Evolutionary conservation across 2,797 vertebrate genomes (phyloP).

Genomic region (Microcaecilia unicolor): DNA sequence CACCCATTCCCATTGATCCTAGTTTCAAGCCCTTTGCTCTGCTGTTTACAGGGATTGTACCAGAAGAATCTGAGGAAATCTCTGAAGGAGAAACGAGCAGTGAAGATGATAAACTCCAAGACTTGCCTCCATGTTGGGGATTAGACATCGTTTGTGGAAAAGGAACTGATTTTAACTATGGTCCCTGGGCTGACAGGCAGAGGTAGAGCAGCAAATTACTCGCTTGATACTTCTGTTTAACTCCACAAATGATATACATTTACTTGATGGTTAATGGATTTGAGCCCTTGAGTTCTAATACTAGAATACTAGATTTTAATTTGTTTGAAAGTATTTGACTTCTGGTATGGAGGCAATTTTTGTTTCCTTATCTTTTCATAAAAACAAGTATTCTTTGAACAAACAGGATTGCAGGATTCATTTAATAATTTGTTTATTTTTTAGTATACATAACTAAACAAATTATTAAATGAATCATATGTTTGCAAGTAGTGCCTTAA

Average conservation of each 20-base stretch:
- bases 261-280: too few species aligned
- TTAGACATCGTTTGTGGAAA: constrained; percentile 96
- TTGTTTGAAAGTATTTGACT: too few species aligned
- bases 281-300: neutral
- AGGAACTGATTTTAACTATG: constrained; percentile 97
- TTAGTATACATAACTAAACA: too few species aligned
- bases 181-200: constrained; percentile 94
- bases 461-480: too few species aligned
- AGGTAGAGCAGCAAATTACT: constrained; percentile 54
- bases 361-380: neutral
- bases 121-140: constrained; percentile 93
- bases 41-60: constrained; percentile 78
- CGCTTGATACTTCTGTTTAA: neutral
- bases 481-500: too few species aligned
- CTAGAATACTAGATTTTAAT: neutral
- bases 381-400: neutral
- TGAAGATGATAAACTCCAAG: constrained; percentile 85
- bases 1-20: too few species aligned
- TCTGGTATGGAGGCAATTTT: too few species aligned
- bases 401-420: too few species aligned
- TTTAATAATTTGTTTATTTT: too few species aligned
- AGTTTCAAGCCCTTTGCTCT: too few species aligned
- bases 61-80: constrained; percentile 74
- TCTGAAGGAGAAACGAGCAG: constrained; percentile 69
- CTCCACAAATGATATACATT: neutral